phyloP scores from a whole-genome alignment of 1,140 invertebrate species.

The Fopius arisanus region DNA sequence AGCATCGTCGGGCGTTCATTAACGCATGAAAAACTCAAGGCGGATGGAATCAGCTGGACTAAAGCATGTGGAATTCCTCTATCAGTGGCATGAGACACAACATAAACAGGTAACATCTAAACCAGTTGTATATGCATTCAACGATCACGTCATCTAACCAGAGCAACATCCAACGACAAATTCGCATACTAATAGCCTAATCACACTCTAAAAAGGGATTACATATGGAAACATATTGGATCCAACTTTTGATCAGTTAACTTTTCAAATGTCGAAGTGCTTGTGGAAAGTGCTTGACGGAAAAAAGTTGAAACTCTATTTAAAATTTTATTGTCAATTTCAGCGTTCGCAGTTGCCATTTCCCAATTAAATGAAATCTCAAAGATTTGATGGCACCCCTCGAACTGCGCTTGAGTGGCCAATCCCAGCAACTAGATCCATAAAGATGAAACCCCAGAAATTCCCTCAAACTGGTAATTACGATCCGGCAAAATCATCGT shows the following conservation, averaged over 20 bases:
- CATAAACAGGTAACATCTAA: slow-evolving; percentile 28
- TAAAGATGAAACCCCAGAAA: slow-evolving; percentile 2
- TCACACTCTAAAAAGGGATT: too few species aligned
- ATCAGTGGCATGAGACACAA: slow-evolving; percentile 31
- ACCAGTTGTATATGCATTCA: slow-evolving; percentile 22
- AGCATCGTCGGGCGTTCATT: not conserved
- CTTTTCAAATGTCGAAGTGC: too few species aligned
- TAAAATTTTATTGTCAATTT: too few species aligned
- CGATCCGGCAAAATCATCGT: not conserved
- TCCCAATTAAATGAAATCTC: too few species aligned
- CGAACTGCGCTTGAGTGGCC: too few species aligned
- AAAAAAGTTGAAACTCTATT: too few species aligned
- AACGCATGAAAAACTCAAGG: not conserved
- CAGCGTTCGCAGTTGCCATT: too few species aligned
- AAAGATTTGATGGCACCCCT: too few species aligned
- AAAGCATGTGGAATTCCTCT: slow-evolving; percentile 37
- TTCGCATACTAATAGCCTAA: not conserved
- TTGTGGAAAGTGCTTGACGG: too few species aligned
- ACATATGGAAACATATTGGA: too few species aligned
- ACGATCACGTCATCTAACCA: slow-evolving; percentile 16
- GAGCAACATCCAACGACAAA: slow-evolving; percentile 19
- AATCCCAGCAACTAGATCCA: too few species aligned
- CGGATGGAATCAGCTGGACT: slow-evolving; percentile 11
- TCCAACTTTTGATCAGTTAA: too few species aligned
- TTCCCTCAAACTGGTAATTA: slow-evolving; percentile 30